Percentiles rank a stretch among this genome's conserved stretches.
Conservation (phyloP, 2,888 invertebrate species). For the Caenorhabditis imperialis region DNA sequence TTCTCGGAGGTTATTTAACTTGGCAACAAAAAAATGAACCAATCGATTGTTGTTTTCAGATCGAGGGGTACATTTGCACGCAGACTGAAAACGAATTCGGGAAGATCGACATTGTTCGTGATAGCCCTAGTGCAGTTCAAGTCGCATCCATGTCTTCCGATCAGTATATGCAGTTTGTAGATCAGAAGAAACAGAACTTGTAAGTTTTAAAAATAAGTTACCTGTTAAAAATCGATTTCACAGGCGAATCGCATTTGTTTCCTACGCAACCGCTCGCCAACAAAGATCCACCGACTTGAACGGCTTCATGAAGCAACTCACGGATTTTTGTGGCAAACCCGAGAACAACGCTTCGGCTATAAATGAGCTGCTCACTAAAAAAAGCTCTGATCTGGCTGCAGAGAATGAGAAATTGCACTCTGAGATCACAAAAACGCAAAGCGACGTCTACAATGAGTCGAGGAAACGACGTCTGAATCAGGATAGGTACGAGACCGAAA, state of each 20-base stretch:
- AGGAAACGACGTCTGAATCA: slow-evolving; percentile 2
- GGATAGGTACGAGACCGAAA: slow-evolving; percentile 25
- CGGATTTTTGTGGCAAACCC: neutral
- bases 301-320: slow-evolving; percentile 25
- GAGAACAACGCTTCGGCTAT: too few species aligned
- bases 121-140: slow-evolving; percentile 5
- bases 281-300: slow-evolving; percentile 21
- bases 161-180: slow-evolving; percentile 3
- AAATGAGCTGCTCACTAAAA: neutral
- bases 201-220: slow-evolving; percentile 25
- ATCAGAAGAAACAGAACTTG: slow-evolving; percentile 6
- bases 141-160: slow-evolving; percentile 13
- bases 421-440: slow-evolving; percentile 1
- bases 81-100: slow-evolving; percentile 28
- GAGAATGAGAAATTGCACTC: neutral
- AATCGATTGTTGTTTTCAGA: slow-evolving; percentile 23
- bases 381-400: neutral
- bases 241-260: slow-evolving; percentile 12
- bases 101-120: neutral
- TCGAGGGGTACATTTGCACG: slow-evolving; percentile 42
- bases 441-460: slow-evolving; percentile 2
- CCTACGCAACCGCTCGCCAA: slow-evolving; percentile 19
- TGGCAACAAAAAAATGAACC: too few species aligned
- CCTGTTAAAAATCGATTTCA: neutral
- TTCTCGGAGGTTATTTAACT: slow-evolving; percentile 95